Percentiles rank a stretch among this genome's conserved stretches.
These are phyloP conservation scores for Helicoverpa armigera DNA, from an alignment of 1,140 invertebrate genomes.

Conservation along the genomic window DNA sequence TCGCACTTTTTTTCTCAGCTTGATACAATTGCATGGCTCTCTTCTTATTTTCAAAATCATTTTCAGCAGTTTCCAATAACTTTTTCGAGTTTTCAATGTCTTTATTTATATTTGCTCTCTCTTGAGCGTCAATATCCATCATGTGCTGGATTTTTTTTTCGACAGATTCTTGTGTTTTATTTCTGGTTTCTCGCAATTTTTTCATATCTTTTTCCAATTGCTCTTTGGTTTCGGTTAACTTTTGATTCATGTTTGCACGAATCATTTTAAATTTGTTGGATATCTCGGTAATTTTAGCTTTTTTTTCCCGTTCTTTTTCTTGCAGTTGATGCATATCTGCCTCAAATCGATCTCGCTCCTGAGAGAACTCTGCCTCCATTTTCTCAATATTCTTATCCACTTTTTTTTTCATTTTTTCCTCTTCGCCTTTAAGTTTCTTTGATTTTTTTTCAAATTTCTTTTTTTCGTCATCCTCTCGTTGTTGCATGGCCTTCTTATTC, in stretches of 20 bases:
- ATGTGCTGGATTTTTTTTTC: not conserved
- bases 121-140: not conserved
- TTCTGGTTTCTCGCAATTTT: not conserved
- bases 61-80: not conserved
- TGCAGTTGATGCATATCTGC: not conserved
- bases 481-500: not conserved
- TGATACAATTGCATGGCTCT: not conserved
- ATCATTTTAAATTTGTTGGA: not conserved
- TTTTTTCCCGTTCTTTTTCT: not conserved
- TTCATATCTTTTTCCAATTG: not conserved
- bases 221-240: not conserved
- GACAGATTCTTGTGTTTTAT: not conserved
- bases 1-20: not conserved
- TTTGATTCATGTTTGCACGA: not conserved
- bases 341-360: not conserved
- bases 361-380: not conserved
- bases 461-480: not conserved
- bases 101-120: not conserved
- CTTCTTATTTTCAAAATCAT: not conserved
- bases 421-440: not conserved
- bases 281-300: not conserved
- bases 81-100: not conserved
- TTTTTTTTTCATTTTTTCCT: not conserved
- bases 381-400: not conserved
- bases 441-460: not conserved